Conservation (phyloP, 2,113 vertebrate genomes). For the Bambusicola thoracicus region DNA sequence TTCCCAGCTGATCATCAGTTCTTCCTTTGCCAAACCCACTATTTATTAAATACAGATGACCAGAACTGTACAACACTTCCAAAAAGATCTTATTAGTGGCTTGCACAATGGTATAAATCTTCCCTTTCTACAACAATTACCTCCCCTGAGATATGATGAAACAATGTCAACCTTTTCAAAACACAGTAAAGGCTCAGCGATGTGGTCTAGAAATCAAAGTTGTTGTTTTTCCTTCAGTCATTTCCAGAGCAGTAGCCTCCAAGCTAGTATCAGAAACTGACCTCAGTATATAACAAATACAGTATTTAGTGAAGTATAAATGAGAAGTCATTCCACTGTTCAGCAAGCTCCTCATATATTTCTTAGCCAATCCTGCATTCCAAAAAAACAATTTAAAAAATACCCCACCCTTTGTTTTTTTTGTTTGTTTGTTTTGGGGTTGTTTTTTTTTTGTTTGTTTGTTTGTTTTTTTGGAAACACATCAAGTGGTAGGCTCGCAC, state of each 20-base stretch:
- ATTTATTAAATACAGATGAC: background rate
- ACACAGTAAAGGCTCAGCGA: background rate
- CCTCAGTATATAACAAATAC: background rate
- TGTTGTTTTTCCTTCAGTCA: background rate
- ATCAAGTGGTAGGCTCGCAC: background rate
- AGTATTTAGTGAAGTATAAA: background rate
- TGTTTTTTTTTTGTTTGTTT: too few species aligned
- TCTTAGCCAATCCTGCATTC: background rate
- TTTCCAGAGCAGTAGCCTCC: background rate
- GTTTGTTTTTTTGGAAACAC: background rate
- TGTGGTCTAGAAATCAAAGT: background rate
- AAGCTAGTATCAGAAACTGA: background rate
- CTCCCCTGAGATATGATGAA: background rate
- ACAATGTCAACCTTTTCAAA: background rate
- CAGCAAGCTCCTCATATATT: background rate
- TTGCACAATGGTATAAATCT: background rate
- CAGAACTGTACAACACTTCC: background rate
- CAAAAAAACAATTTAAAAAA: background rate
- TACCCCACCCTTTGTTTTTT: background rate
- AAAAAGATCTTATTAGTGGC: background rate
- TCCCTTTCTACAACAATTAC: background rate
- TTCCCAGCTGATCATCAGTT: background rate
- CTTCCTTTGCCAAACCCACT: background rate
- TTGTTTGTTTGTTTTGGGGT: background rate
- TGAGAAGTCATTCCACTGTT: background rate